These are phyloP conservation scores for Oceanodroma tethys DNA, from an alignment of 2,113 vertebrate genomes.

Conservation along the genomic window DNA sequence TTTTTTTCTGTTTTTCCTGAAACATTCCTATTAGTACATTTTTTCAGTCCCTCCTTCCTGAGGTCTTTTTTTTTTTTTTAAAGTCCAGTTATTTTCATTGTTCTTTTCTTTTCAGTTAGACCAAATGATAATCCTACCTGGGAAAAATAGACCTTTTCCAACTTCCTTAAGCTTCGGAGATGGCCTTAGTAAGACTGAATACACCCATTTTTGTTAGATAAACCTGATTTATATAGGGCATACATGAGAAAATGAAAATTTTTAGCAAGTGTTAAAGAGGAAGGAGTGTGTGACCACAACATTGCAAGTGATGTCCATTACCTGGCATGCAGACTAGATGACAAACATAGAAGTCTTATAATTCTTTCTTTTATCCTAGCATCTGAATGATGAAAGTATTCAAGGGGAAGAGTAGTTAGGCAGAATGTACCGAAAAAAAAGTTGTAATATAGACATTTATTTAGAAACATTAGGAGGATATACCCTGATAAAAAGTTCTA, in stretches of 20 bases:
- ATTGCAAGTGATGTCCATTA: not conserved
- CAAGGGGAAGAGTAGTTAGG: not conserved
- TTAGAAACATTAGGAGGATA: not conserved
- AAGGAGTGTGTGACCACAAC: not conserved
- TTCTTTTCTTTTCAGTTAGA: not conserved
- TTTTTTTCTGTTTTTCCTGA: not conserved
- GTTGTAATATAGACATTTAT: not conserved
- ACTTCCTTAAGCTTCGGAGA: not conserved
- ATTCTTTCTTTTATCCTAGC: not conserved
- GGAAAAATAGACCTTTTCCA: not conserved
- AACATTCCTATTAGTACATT: not conserved
- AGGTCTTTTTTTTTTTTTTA: not conserved
- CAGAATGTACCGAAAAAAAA: not conserved
- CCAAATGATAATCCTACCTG: not conserved
- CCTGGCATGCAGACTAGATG: not conserved
- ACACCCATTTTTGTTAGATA: not conserved
- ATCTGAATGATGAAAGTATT: not conserved
- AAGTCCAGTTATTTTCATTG: not conserved
- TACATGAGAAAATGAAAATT: not conserved
- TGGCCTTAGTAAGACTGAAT: not conserved
- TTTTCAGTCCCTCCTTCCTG: not conserved
- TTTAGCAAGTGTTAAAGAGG: not conserved
- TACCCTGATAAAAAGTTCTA: not conserved
- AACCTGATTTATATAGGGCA: not conserved
- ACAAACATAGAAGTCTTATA: not conserved